A percentile compares a stretch with the other conserved stretches of the same genome.
Conservation (phyloP, 2,113 vertebrate species). For the Amblyopsis rosae region DNA sequence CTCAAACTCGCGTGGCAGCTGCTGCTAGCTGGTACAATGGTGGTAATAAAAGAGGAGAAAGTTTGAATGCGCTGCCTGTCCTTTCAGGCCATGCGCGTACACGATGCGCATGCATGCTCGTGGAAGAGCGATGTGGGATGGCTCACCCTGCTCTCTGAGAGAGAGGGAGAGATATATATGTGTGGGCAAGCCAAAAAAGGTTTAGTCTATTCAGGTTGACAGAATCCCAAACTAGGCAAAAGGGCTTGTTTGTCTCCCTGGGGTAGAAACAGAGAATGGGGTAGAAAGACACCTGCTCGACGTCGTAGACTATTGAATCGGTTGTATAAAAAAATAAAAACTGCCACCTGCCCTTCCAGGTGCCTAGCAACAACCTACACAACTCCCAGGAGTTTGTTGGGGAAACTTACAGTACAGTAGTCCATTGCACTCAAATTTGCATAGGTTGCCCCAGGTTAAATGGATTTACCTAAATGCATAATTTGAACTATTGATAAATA, state of each 20-base stretch:
- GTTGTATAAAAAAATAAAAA: conserved; percentile 21
- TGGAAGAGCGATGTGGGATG: too few species aligned
- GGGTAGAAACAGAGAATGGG: conserved; percentile 23
- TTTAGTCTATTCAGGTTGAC: conserved; percentile 46
- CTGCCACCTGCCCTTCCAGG: conserved; percentile 54
- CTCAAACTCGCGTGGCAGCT: conserved; percentile 70
- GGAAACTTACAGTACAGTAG: conserved; percentile 19
- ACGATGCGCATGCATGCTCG: not conserved
- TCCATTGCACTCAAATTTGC: not conserved
- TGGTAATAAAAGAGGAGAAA: conserved; percentile 59
- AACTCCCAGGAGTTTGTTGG: conserved; percentile 38
- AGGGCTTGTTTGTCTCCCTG: conserved; percentile 55
- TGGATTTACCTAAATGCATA: not conserved
- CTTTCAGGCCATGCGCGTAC: conserved; percentile 53
- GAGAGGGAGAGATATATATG: conserved; percentile 4
- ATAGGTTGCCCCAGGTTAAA: not conserved
- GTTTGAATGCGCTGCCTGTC: conserved; percentile 72
- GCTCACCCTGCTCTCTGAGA: not conserved
- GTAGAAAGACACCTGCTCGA: conserved; percentile 41
- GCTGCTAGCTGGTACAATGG: conserved; percentile 71
- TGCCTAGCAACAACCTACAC: conserved; percentile 22
- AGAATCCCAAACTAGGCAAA: conserved; percentile 49
- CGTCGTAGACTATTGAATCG: conserved; percentile 42
- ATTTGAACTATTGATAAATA: not conserved
- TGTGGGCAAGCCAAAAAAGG: conserved; percentile 40